Percentiles rank a stretch among this genome's conserved stretches.
Conservation (phyloP, 1,140 invertebrate species). For the Platorchestia sp. region DNA sequence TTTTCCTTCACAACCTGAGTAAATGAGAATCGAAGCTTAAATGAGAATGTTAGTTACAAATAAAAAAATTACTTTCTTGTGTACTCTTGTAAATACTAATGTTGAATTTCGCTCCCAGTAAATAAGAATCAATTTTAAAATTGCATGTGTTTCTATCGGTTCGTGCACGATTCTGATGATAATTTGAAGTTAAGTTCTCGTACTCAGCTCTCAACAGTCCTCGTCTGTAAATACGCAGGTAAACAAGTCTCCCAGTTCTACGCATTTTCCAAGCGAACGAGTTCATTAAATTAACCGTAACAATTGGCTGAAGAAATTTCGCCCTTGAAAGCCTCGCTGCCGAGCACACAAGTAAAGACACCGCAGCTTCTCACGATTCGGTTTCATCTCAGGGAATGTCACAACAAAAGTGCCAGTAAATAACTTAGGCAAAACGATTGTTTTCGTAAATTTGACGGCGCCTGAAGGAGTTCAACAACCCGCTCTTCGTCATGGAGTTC, state of each 20-base stretch:
- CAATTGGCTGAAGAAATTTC: not conserved
- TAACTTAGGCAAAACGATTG: not conserved
- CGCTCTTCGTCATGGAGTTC: not conserved
- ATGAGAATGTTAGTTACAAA: not conserved
- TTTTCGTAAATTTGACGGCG: not conserved
- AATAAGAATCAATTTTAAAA: not conserved
- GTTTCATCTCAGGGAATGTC: conserved; percentile 6
- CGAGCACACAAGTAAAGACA: not conserved
- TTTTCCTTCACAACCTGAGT: too few relatives aligned
- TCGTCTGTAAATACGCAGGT: not conserved
- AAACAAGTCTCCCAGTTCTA: not conserved
- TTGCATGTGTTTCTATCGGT: not conserved
- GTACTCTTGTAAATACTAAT: not conserved
- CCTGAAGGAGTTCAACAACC: not conserved
- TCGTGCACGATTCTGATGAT: not conserved
- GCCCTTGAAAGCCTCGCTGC: not conserved
- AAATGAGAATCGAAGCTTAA: not conserved
- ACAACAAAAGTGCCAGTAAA: not conserved
- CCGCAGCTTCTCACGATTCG: not conserved
- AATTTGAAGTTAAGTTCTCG: not conserved
- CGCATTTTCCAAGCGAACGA: not conserved
- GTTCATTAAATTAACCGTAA: not conserved
- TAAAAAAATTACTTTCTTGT: not conserved
- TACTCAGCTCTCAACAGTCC: too few relatives aligned
- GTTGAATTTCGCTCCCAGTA: not conserved